phyloP scores from a whole-genome alignment of 1,140 invertebrate genomes.

The Glossosoma conforme region DNA sequence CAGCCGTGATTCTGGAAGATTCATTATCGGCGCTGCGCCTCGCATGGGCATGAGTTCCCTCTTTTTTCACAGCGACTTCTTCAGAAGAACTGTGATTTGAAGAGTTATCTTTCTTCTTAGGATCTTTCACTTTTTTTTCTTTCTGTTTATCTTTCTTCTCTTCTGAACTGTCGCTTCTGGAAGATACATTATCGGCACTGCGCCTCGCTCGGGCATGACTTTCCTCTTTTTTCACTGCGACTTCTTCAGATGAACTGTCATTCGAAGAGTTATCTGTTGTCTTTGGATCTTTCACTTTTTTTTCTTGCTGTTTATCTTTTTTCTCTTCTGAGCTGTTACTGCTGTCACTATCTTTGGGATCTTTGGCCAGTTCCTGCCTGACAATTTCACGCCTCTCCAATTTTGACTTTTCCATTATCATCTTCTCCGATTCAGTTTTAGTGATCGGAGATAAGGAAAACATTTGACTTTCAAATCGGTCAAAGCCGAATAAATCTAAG shows the following conservation, averaged over 20 bases:
- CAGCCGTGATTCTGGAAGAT: neutral
- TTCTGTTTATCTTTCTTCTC: neutral
- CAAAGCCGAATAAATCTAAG: conserved; percentile 21
- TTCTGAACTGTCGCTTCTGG: neutral
- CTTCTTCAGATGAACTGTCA: conserved; percentile 8
- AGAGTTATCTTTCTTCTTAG: conserved; percentile 8
- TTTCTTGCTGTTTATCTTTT: conserved; percentile 1
- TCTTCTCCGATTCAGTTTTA: no score
- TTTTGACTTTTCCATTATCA: no score
- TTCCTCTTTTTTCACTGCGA: no score
- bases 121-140: neutral
- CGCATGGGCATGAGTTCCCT: neutral
- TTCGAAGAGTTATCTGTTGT: conserved; percentile 3
- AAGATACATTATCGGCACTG: no score
- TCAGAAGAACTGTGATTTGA: neutral
- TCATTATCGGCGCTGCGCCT: neutral
- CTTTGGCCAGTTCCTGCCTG: neutral
- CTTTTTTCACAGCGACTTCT: neutral
- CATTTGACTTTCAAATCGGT: conserved; percentile 1
- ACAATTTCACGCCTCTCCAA: no score
- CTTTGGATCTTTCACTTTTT: neutral
- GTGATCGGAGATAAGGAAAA: no score
- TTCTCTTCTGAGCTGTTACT: neutral
- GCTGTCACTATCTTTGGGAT: neutral
- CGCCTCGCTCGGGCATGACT: no score